phyloP scores from a whole-genome alignment of 92 coral and sea anemone species.

The Paragorgia papillata region DNA sequence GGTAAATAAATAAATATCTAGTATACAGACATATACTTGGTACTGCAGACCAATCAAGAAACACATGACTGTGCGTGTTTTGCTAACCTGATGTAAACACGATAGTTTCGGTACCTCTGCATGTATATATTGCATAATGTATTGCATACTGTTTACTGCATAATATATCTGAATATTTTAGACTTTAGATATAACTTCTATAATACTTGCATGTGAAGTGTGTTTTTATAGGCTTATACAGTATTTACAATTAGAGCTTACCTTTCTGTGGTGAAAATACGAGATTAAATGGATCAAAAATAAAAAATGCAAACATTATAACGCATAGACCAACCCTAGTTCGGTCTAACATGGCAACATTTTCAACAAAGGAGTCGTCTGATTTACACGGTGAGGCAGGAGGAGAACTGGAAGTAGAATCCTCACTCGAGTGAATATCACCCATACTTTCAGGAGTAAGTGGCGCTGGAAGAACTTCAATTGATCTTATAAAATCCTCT shows the following conservation, averaged over 20 bases:
- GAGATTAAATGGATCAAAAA: conserved; percentile 82
- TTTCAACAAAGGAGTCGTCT: conserved; percentile 6
- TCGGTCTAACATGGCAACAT: conserved; percentile 77
- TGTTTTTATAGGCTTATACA: too few species aligned
- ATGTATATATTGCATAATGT: too few species aligned
- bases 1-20: too few species aligned
- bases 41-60: too few species aligned
- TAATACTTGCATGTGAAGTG: too few species aligned
- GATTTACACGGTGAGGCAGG: conserved; percentile 12
- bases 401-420: conserved; percentile 25
- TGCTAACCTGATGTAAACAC: too few species aligned
- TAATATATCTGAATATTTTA: too few species aligned
- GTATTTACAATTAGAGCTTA: conserved; percentile 27
- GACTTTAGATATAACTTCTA: too few species aligned
- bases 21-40: too few species aligned
- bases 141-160: too few species aligned
- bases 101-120: too few species aligned
- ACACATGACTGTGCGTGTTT: too few species aligned
- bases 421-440: conserved; percentile 80
- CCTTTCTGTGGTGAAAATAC: conserved; percentile 85
- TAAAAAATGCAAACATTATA: conserved; percentile 84
- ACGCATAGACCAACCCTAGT: conserved; percentile 92
- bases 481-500: conserved; percentile 2
- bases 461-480: conserved; percentile 22
- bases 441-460: conserved; percentile 37